Base-by-base conservation (phyloP, 1,140 invertebrate genomes). In the Eueides isabella region DNA sequence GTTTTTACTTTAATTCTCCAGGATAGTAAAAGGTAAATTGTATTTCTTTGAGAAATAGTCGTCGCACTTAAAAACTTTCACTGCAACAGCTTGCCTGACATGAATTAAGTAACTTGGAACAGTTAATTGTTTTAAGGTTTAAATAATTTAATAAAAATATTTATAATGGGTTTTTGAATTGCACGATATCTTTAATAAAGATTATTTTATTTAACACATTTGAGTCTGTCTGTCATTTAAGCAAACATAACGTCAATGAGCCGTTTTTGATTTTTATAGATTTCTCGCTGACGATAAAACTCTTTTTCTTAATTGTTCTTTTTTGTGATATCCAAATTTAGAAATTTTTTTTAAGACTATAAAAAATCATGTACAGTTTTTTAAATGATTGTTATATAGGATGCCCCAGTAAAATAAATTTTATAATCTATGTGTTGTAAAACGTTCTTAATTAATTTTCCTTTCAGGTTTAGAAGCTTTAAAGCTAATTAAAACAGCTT, bases 401-500 rank as follows among this genome's bases (percentile, higher is more conserved):
- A 44, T 5, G 2, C 19, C 16, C n/a, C n/a, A n/a, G n/a, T n/a
- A n/a, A 44, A 6, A 6, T 2, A 44, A 9, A 48, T n/a, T 48
- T 19, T 48, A 48, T 23, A 23, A 23, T 2, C 41, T n/a, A 9
- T 6, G 19, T 48, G 16, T 9, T 19, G 41, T n/a, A 48, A 23
- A 48, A 48, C 19, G 41, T 23, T 48, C 14, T 48, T 19, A 48
- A 48, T 48, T 48, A 2, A 48, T 38, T 48, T 48, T 11, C 16
- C 38, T 41, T 12, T n/a, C 41, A 48, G n/a, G 41, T 48, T n/a
- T n/a, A 48, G n/a, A 48, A 48, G 41, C 41, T 48, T 48, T 48
- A n/a, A 9, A 48, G 41, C 41, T 48, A 48, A 48, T 48, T 48
- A 48, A 48, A 48, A 48, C 14, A 48, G 41, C 41, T 48, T 48